Evolutionary conservation across 2,888 invertebrate species (phyloP), one percentile per base, ranked within the genome.

Genomic region (Phlogophora meticulosa): DNA sequence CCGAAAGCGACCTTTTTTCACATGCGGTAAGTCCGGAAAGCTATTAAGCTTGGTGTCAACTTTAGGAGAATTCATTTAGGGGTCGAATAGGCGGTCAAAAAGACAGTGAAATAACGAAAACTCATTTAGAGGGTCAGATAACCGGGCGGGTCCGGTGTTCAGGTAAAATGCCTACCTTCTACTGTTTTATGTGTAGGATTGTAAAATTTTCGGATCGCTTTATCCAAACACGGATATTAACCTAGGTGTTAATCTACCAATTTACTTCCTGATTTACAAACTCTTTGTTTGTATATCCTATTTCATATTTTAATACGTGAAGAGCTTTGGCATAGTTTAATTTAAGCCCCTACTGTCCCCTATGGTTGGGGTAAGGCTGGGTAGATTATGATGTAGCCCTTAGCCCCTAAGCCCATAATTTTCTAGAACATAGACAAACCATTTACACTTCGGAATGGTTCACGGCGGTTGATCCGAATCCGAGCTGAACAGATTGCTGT

Each of bases 111-210:
- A 83, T 82, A 83, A 81, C 77, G 75, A 79, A 82, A 83, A 72
- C 79, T 81, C 82, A 81, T 82, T 82, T 83, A 72, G 75, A 73
- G 73, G 83, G 83, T 79, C 73, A 75, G 78, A 73, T 80, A 77
- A 56, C 52, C 46, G 68, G 78, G 68, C 61, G 61, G 69, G 74
- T 64, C 62, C 60, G 46, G 56, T 70, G 74, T 72, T 49, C 82
- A 82, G 82, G 80, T 82, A 72, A 57, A 57, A 17, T 60, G 42
- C 63, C 43, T 49, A 56, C 53, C 60, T 51, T 55, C 53, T 57
- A 62, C 55, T 68, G 65, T 66, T 46, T 55, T 60, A 64, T 55
- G 24, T 38, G 45, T 63, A 51, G 48, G 34, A 64, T 46, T 68
- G 67, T 66, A 34, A 46, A 74, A 45, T 42, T 57, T 51, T 36